Percentiles rank a stretch among this genome's conserved stretches.
Conservation (phyloP, 2,888 invertebrate species). For the Hydrotaea cyrtoneurina region DNA sequence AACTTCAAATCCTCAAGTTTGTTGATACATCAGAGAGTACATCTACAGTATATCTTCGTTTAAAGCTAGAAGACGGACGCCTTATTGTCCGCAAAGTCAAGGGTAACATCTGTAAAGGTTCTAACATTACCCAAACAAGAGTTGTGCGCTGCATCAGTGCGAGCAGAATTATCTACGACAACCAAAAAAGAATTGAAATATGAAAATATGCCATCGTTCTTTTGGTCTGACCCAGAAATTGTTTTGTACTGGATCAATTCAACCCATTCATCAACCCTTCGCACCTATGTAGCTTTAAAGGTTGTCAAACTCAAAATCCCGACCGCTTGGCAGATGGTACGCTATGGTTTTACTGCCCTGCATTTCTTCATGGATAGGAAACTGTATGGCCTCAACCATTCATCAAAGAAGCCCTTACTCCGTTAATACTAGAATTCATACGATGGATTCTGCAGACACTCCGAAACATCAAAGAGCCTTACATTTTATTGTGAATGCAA, state of each 20-base stretch:
- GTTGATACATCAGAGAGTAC: too few relatives aligned
- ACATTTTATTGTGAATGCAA: too few relatives aligned
- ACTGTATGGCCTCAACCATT: not conserved
- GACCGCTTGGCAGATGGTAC: not conserved
- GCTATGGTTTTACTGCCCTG: not conserved
- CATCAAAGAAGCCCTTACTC: not conserved
- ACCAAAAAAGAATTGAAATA: not conserved
- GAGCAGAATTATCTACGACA: not conserved
- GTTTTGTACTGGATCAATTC: constrained; percentile 19
- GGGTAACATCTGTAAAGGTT: not conserved
- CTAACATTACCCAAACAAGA: constrained; percentile 4
- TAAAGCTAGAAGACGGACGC: not conserved
- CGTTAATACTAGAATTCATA: too few relatives aligned
- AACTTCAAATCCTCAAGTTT: not conserved
- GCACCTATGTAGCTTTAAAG: not conserved
- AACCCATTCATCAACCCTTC: not conserved
- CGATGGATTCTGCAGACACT: too few relatives aligned
- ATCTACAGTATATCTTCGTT: not conserved
- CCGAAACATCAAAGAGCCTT: too few relatives aligned
- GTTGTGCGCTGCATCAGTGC: not conserved
- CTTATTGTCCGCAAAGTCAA: constrained; percentile 22
- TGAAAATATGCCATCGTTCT: too few relatives aligned
- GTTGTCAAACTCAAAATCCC: not conserved
- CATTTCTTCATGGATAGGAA: not conserved
- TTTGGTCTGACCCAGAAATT: constrained; percentile 9